Evolutionary conservation across 37 sponge, comb jelly and placozoan species (phyloP).

Genomic region (Oscarella lobularis): DNA sequence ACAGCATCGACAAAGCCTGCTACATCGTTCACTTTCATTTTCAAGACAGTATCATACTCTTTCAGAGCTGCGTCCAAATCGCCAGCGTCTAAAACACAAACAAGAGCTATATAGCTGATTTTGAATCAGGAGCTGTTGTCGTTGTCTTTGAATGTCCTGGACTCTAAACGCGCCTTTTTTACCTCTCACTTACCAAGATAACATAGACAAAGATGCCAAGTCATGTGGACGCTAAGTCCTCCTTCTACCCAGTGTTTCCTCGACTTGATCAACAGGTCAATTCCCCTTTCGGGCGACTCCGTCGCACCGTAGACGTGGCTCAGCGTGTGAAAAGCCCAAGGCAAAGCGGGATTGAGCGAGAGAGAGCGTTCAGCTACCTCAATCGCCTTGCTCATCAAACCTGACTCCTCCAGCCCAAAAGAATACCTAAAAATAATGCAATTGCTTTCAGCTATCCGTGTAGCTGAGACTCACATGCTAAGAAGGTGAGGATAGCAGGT

Average conservation of each 20-base stretch:
- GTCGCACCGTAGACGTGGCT: constrained; percentile 63
- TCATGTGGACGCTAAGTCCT: constrained; percentile 32
- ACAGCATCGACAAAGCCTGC: neutral
- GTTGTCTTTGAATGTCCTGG: no score
- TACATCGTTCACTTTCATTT: neutral
- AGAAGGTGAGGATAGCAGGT: neutral
- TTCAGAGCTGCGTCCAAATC: neutral
- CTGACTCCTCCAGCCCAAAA: constrained; percentile 30
- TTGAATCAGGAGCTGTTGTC: no score
- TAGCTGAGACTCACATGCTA: neutral
- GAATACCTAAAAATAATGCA: constrained; percentile 15
- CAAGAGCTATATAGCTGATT: no score
- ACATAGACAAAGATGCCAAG: constrained; percentile 62
- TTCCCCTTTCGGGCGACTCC: constrained; percentile 24
- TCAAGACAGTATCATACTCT: neutral
- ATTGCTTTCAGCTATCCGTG: no score
- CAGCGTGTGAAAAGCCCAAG: constrained; percentile 12
- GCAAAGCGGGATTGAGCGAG: constrained; percentile 6
- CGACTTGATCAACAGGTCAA: constrained; percentile 39
- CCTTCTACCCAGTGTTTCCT: constrained; percentile 34
- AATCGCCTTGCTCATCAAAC: constrained; percentile 2
- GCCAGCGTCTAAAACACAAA: neutral
- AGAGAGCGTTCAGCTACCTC: neutral
- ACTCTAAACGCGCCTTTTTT: no score
- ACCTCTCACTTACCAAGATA: constrained; percentile 46